Conservation (phyloP, 2,113 vertebrate species). For the Origma solitaria region DNA sequence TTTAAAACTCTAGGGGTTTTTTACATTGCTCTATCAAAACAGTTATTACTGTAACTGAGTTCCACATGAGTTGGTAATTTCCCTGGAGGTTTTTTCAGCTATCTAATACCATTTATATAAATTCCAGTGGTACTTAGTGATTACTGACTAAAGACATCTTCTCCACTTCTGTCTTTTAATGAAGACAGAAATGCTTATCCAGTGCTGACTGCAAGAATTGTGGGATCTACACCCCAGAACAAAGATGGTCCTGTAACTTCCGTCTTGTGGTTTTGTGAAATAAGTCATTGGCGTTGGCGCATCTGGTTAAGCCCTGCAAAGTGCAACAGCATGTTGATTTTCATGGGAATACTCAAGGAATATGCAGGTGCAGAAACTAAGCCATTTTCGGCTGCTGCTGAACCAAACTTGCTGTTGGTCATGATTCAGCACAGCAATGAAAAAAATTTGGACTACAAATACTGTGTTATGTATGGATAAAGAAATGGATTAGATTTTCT, state of each 20-base stretch:
- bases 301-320: not conserved
- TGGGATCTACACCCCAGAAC: not conserved
- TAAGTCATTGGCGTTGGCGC: not conserved
- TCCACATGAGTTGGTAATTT: not conserved
- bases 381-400: fast-evolving
- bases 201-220: not conserved
- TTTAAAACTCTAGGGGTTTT: not conserved
- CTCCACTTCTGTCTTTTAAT: not conserved
- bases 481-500: not conserved
- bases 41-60: not conserved
- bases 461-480: not conserved
- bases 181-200: not conserved
- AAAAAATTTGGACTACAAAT: not conserved
- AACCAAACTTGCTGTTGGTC: fast-evolving
- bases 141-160: not conserved
- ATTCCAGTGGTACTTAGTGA: not conserved
- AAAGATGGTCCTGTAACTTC: not conserved
- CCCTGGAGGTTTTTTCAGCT: not conserved
- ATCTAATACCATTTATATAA: not conserved
- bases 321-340: not conserved
- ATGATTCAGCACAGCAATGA: not conserved
- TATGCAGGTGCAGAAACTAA: not conserved
- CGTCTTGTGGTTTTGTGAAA: not conserved
- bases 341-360: not conserved
- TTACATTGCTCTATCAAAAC: not conserved